phyloP scores from a whole-genome alignment of 1,140 invertebrate genomes.

The Trachymyrmex septentrionalis region DNA sequence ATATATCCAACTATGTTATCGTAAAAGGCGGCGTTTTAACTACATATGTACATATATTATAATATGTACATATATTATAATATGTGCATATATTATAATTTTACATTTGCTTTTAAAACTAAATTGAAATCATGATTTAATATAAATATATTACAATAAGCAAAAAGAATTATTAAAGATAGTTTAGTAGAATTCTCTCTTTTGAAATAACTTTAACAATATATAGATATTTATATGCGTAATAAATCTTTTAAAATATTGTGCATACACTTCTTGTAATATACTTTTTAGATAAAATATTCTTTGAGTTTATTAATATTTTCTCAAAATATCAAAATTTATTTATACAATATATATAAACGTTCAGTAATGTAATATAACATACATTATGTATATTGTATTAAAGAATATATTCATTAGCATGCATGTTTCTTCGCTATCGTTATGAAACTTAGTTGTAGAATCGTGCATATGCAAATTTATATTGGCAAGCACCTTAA shows the following conservation, averaged over 20 bases:
- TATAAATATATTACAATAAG: neutral
- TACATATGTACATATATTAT: neutral
- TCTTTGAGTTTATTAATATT: neutral
- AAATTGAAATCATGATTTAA: neutral
- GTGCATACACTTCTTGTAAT: neutral
- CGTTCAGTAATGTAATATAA: neutral
- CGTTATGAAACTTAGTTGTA: neutral
- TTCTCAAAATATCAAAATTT: neutral
- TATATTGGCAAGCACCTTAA: slow-evolving; percentile 27
- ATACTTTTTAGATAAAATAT: neutral
- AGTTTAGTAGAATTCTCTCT: neutral
- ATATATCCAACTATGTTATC: no score
- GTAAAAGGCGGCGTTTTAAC: neutral
- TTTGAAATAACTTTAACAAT: slow-evolving; percentile 5
- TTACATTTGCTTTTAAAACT: slow-evolving; percentile 2
- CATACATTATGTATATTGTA: neutral
- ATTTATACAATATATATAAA: neutral
- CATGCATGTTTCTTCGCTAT: neutral
- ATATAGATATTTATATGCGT: neutral
- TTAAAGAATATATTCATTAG: neutral
- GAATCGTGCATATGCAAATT: slow-evolving; percentile 25
- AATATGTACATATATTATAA: neutral
- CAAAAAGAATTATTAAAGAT: neutral
- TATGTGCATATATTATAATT: slow-evolving; percentile 30
- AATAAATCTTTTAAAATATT: neutral